Percentiles rank a stretch among this genome's conserved stretches.
These are phyloP conservation scores for Bombus pyrosoma DNA, from an alignment of 1,140 invertebrate species.

Conservation along the genomic window DNA sequence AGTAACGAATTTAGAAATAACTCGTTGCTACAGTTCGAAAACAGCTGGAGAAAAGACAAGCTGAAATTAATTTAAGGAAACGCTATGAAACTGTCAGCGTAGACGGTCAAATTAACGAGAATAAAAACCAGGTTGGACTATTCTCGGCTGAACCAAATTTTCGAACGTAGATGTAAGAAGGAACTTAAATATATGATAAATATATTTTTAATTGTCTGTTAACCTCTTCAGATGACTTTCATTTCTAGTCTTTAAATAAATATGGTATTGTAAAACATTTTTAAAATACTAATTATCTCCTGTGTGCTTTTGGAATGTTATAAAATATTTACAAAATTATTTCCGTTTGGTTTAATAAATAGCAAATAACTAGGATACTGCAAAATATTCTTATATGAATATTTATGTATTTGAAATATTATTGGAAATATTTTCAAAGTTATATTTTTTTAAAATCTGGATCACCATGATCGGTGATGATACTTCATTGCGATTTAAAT, in stretches of 20 bases:
- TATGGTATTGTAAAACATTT: background rate
- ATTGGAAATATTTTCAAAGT: too few species aligned
- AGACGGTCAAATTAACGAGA: background rate
- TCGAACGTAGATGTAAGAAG: background rate
- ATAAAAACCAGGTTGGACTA: background rate
- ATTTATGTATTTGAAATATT: too few species aligned
- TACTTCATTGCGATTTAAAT: too few species aligned
- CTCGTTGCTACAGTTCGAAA: background rate
- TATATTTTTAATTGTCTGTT: background rate
- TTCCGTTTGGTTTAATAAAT: too few species aligned
- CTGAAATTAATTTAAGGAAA: background rate
- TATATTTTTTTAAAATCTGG: too few species aligned
- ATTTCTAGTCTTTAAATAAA: background rate
- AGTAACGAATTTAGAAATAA: background rate
- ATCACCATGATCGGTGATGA: too few species aligned
- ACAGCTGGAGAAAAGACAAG: too few species aligned
- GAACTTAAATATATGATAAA: background rate
- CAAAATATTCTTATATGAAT: too few species aligned
- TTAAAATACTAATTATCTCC: too few species aligned
- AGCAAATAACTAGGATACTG: too few species aligned
- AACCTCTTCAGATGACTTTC: background rate
- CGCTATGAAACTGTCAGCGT: background rate
- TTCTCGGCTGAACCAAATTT: slow-evolving; percentile 5
- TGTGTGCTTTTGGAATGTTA: background rate
- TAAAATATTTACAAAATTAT: background rate